Base-by-base conservation (phyloP, 2,113 vertebrate genomes). In the Actenoides lindsayi region DNA sequence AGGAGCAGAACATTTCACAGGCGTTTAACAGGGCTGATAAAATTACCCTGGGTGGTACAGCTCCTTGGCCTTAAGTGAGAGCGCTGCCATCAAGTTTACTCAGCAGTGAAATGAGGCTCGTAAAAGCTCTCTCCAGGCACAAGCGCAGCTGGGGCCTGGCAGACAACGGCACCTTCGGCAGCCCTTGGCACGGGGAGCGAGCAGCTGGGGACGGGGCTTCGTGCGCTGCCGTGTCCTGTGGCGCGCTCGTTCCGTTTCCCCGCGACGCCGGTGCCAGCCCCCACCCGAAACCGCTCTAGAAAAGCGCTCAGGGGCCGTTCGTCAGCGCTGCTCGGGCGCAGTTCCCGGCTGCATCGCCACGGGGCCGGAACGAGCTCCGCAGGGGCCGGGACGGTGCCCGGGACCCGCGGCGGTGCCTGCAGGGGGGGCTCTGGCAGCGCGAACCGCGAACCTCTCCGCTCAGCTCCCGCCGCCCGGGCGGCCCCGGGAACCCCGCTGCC, bases 141-240 rank as follows among this genome's bases (percentile, higher is more conserved):
- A 2, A n/a, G 19, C 10, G 31, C 37, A 5, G 1, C 9, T 13
- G 53, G 23, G 54, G 44, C 16, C 50, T 28, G 1, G 0, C 4
- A 8, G 53, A 3, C 28, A 1, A 1, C 7, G 2, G 21, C 50
- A 3, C 23, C 48, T 6, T 3, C 13, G 19, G 25, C 4, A 2
- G 53, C 25, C 28, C 23, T 27, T 28, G 10, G n/a, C 15, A 2
- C 3, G 0, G 65, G 65, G 27, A 51, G 89, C 9, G 4, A 20
- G 4, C 0, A 18, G n/a, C 42, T 8, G 67, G 9, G 53, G 46
- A 5, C 17, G 3, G 17, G 30, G 7, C 0, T 5, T 14, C 3
- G 4, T 7, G 33, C n/a, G 3, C 1, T 4, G 30, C 0, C 9
- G 0, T 2, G 8, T 2, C 18, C 18, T 5, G 60, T 15, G 42